Base-by-base conservation (phyloP, 2,888 invertebrate genomes). In the Thalpophila matura region DNA sequence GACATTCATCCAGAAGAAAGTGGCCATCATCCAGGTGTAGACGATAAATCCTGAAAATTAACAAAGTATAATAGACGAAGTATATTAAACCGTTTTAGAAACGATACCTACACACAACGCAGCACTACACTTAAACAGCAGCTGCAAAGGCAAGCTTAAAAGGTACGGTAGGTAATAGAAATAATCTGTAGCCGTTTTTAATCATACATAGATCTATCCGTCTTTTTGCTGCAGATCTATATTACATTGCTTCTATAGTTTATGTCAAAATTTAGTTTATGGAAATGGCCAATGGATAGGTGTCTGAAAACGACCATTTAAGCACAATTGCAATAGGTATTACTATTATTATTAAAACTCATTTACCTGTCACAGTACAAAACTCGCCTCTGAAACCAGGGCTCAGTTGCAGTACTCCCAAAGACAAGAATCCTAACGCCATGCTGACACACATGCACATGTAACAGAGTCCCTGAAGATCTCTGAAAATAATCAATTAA, bases 1-100 rank as follows among this genome's bases (percentile, higher is more conserved):
- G 5, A 96, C 93, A 80, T 96, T 97, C 89, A 97, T 91, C 97
- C 97, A 97, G 83, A 97, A 96, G 89, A 97, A 97, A n/a, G 96
- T 95, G 1, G 96, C 95, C 83, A 97, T 90, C 91, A 96, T 96
- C 87, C 96, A 95, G 70, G 95, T 95, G 81, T 96, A 96, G 7
- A 96, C 89, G 10, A 95, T 77, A 77, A 96, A 96, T 12, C 95
- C 96, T 96, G 81, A 58, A 87, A 84, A 24, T 1, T 0, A 35
- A 16, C 3, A 37, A 10, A 24, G 1, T n/a, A n/a, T n/a, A n/a
- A n/a, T n/a, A n/a, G n/a, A n/a, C n/a, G n/a, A n/a, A n/a, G n/a
- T n/a, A n/a, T n/a, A n/a, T n/a, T n/a, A n/a, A 43, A n/a, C 24
- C 0, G 10, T 29, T 18, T 55, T n/a, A 62, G n/a, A 14, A 22